phyloP scores from a whole-genome alignment of 2,888 invertebrate genomes.

The Eupsilia transversa region DNA sequence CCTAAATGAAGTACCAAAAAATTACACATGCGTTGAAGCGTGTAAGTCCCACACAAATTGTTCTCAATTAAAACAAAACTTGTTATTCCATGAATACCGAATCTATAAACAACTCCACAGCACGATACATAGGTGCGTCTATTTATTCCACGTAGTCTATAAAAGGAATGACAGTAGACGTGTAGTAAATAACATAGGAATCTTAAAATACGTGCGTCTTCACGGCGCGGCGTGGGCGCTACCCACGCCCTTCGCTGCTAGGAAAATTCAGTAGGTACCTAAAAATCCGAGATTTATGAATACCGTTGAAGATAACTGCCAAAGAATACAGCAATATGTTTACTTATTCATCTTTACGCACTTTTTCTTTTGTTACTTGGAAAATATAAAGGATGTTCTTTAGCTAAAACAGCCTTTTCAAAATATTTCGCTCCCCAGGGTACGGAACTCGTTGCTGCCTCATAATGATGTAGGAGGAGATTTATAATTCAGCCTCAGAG shows the following conservation, averaged over 20 bases:
- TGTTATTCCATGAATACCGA: background rate
- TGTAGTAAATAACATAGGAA: slow-evolving; percentile 30
- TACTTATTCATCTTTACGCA: slow-evolving; percentile 40
- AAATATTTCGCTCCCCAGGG: background rate
- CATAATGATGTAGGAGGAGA: background rate
- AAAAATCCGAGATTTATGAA: slow-evolving; percentile 46
- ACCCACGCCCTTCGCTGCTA: background rate
- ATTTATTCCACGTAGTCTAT: slow-evolving; percentile 33
- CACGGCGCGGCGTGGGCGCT: background rate
- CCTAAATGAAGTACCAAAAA: background rate
- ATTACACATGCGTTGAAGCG: background rate
- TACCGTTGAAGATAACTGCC: slow-evolving; percentile 26
- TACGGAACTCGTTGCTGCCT: background rate
- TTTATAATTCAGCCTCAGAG: background rate
- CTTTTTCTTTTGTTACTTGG: slow-evolving; percentile 24
- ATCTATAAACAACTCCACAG: slow-evolving; percentile 22
- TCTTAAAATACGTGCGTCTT: slow-evolving; percentile 2
- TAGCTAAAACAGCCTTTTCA: background rate
- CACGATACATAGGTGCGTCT: slow-evolving; percentile 2
- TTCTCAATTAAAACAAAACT: background rate
- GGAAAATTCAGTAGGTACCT: slow-evolving; percentile 4
- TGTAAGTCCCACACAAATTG: background rate
- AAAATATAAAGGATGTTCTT: background rate
- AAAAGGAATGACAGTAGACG: slow-evolving; percentile 22
- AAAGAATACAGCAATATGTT: slow-evolving; percentile 36